Percentiles rank a stretch among this genome's conserved stretches.
Evolutionary conservation across 2,888 invertebrate genomes (phyloP).

Genomic region (Acanthosepion lycidas): DNA sequence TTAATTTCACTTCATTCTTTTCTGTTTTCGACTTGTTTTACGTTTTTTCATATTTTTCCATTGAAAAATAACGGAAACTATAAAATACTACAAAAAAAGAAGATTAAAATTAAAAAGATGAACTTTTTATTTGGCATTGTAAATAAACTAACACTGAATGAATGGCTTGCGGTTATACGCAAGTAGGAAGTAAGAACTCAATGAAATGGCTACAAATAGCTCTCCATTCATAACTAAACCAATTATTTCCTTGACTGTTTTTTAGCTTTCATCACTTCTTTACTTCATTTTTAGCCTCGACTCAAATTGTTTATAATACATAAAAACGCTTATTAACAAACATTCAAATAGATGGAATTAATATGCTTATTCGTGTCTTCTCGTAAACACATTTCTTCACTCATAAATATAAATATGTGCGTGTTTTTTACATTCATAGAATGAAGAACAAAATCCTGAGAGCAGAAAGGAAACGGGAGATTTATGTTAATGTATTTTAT

Average conservation of each 20-base stretch:
- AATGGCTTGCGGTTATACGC: neutral
- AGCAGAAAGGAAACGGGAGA: neutral
- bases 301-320: constrained; percentile 21
- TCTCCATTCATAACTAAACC: constrained; percentile 21
- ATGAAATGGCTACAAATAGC: neutral
- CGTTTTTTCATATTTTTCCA: neutral
- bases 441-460: neutral
- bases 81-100: neutral
- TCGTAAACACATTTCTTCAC: neutral
- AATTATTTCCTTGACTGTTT: neutral
- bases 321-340: constrained; percentile 11
- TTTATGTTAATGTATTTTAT: neutral
- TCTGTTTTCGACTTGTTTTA: neutral
- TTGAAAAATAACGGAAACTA: neutral
- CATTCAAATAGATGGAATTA: neutral
- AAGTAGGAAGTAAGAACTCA: neutral
- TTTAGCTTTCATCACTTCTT: neutral
- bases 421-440: neutral
- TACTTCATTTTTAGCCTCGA: neutral
- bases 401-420: neutral
- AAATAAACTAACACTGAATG: neutral
- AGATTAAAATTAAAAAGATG: neutral
- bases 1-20: neutral
- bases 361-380: constrained; percentile 7
- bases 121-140: neutral